phyloP scores from a whole-genome alignment of 2,113 vertebrate species.

The Chloropsis hardwickii region DNA sequence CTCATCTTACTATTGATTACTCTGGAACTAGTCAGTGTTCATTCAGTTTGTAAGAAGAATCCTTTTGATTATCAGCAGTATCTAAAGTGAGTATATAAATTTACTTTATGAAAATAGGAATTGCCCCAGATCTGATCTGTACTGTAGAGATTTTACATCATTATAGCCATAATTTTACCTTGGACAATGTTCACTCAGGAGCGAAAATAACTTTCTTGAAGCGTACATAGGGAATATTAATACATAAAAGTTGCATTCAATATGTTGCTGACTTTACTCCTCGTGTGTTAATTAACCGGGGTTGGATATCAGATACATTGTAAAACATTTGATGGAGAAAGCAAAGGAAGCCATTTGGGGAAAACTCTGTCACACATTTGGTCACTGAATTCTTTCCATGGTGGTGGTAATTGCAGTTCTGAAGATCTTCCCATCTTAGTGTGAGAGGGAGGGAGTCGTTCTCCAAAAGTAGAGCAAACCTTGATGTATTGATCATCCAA shows the following conservation, averaged over 20 bases:
- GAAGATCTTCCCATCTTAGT: not conserved
- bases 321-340: not conserved
- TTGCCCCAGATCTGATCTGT: not conserved
- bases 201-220: not conserved
- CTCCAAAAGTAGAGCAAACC: not conserved
- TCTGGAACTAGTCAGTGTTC: constrained; percentile 61
- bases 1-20: constrained; percentile 65
- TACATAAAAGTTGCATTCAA: not conserved
- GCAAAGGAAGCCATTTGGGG: not conserved
- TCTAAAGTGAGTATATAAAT: constrained; percentile 69
- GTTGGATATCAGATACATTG: not conserved
- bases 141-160: not conserved
- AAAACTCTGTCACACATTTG: not conserved
- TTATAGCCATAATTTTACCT: not conserved
- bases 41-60: constrained; percentile 35
- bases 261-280: not conserved
- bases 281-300: not conserved
- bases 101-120: not conserved
- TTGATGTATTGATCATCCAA: not conserved
- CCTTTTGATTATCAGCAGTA: constrained; percentile 62
- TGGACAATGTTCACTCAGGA: not conserved
- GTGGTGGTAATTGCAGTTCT: not conserved
- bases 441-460: not conserved
- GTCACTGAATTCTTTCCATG: not conserved
- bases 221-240: not conserved